Conservation (phyloP, 2,113 vertebrate genomes). For the Poeciliopsis prolifica region DNA sequence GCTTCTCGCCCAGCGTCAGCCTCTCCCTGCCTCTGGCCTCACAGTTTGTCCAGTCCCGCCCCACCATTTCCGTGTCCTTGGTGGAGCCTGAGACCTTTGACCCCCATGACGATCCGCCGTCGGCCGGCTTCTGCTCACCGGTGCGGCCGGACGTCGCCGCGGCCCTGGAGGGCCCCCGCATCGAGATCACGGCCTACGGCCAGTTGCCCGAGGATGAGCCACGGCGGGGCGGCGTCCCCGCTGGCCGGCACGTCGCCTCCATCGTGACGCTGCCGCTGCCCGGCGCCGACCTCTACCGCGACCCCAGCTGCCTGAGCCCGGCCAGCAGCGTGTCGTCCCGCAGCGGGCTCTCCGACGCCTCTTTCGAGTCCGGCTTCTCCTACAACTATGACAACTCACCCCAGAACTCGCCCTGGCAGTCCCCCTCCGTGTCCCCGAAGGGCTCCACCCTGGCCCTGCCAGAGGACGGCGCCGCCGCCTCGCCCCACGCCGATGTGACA, state of each 20-base stretch:
- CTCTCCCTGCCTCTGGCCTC: constrained; percentile 85
- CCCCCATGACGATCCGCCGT: constrained; percentile 79
- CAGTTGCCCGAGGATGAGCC: constrained; percentile 89
- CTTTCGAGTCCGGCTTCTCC: constrained; percentile 93
- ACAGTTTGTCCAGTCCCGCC: constrained; percentile 88
- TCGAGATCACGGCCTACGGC: constrained; percentile 94
- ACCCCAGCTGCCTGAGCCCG: constrained; percentile 94
- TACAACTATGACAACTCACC: constrained; percentile 92
- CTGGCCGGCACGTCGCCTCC: constrained; percentile 83
- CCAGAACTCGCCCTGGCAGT: constrained; percentile 97
- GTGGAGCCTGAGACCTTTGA: constrained; percentile 84
- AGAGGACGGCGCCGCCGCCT: constrained; percentile 80
- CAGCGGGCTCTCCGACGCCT: constrained; percentile 96
- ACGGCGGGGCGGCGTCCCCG: constrained; percentile 82
- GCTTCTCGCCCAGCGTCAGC: constrained; percentile 85
- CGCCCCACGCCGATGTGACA: constrained; percentile 85
- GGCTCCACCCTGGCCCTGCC: constrained; percentile 77
- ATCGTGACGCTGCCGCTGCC: constrained; percentile 92
- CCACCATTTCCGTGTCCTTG: constrained; percentile 82
- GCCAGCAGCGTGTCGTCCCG: constrained; percentile 96
- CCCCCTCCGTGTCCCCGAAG: constrained; percentile 93
- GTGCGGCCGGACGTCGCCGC: constrained; percentile 87
- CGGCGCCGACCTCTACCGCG: constrained; percentile 88
- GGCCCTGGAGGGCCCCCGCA: constrained; percentile 92
- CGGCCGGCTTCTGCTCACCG: constrained; percentile 80